Evolutionary conservation across 2,888 invertebrate species (phyloP), one percentile per base, ranked within the genome.

Genomic region (Podabrus alpinus): DNA sequence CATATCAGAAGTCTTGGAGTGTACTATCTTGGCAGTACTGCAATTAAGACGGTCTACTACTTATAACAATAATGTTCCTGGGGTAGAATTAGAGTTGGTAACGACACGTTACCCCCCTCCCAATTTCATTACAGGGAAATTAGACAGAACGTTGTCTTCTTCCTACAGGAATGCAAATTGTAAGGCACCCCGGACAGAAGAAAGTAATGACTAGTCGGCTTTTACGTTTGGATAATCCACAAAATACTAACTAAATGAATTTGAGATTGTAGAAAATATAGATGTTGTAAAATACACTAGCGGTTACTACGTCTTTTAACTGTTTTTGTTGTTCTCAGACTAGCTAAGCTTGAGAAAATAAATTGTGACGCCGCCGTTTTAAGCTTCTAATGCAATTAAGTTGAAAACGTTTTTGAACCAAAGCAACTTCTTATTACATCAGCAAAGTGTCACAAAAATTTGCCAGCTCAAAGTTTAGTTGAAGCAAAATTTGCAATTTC

Each of bases 41-140:
- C 79, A 83, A 83, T 82, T 82, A 82, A 81, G 81, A 80, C 81
- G 80, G 81, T 80, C 82, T 76, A 75, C 82, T 76, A 75, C 82
- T 83, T 81, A 80, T 80, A 82, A 82, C 80, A 82, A 81, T 82
- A 82, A 81, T 81, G 78, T 79, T 74, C 77, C 77, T 77, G 81
- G 79, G 74, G 78, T 77, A 80, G 78, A 82, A 82, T 82, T 82
- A 81, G 80, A 81, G 81, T 79, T 78, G 78, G 80, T 82, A 81
- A 81, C 80, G 81, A 80, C 79, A 80, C 77, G 75, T 79, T 79
- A 80, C 80, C 81, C 81, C 62, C 21, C 21, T 19, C 62, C 45
- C 45, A 45, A 45, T 64, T 64, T 64, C 69, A 75, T 83, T 83
- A 83, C 81, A 82, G 78, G 81, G 78, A 82, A 82, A 83, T 82